Evolutionary conservation across 2,113 vertebrate species (phyloP).

Genomic region (Odobenus rosmarus): DNA sequence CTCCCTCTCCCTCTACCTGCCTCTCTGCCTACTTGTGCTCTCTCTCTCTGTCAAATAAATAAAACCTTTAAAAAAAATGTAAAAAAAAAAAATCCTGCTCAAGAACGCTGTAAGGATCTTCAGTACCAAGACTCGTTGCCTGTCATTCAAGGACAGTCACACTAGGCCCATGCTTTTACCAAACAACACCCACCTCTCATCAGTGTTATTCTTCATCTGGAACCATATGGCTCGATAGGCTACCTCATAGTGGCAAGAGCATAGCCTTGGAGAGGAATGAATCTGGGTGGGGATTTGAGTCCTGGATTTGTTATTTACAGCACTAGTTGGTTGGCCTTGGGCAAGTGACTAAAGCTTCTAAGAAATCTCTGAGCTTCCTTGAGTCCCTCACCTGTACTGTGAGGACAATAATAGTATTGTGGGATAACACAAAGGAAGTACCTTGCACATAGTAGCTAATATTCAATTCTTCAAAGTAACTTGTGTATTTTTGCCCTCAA

Average conservation of each 20-base stretch:
- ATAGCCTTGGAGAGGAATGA: background rate
- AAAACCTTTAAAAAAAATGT: too few species aligned
- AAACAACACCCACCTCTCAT: background rate
- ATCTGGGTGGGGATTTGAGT: background rate
- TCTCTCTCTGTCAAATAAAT: too few species aligned
- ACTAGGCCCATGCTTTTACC: background rate
- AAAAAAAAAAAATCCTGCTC: background rate
- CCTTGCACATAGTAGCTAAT: background rate
- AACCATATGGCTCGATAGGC: background rate
- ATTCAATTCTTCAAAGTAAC: background rate
- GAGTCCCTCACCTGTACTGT: background rate
- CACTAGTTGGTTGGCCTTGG: background rate
- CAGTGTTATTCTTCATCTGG: background rate
- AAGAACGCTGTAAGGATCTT: background rate
- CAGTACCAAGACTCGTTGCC: background rate
- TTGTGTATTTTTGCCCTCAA: background rate
- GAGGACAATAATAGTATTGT: background rate
- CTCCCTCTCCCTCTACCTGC: too few species aligned
- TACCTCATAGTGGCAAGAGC: background rate
- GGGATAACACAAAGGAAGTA: background rate
- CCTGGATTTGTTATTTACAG: background rate
- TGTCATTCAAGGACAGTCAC: slow-evolving; percentile 5
- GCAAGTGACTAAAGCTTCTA: background rate
- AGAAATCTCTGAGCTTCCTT: background rate
- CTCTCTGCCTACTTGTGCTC: too few species aligned